Base-by-base conservation (phyloP, 1,140 invertebrate species). In the Lepidurus arcticus region DNA sequence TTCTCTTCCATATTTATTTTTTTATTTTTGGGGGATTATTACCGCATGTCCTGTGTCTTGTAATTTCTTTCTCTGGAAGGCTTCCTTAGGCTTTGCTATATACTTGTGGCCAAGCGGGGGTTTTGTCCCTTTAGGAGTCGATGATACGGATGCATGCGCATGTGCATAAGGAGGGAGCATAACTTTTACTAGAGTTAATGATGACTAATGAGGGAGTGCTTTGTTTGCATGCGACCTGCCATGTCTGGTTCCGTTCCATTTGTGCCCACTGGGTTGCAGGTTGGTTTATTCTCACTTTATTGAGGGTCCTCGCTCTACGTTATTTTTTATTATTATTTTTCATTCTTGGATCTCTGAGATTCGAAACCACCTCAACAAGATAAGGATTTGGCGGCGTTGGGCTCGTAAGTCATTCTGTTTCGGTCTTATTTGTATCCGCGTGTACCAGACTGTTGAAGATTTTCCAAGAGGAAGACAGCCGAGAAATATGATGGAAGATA, bases 141-240 rank as follows among this genome's bases (percentile, higher is more conserved):
- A 2, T 16, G 24, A 42, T 24, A 75, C 4, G 24, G 65, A n/a
- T 3, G 34, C 34, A 34, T 34, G 34, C 34, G 34, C 53, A 65
- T n/a, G 21, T 8, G 6, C 21, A 21, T 13, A 4, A 65, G 21
- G 47, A 65, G 47, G 21, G 47, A 13, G 21, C 47, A n/a, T 65
- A 65, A 65, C 53, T 65, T 65, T 13, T n/a, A 21, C 53, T 0
- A 3, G 53, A 65, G 53, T 21, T 65, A 65, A 65, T 65, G 53
- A 65, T 65, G 53, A 65, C 53, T 65, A 65, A 65, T 65, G 53
- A 65, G 53, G 53, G 53, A 65, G 53, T 65, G 53, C 53, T 65
- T 65, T 65, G 53, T 65, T 65, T 65, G 53, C 53, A 65, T 65
- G 53, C 53, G n/a, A 65, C 53, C 53, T 65, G 53, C 53, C 53